Evolutionary conservation across 2,888 invertebrate genomes (phyloP), one percentile per base, ranked within the genome.

Genomic region (Bellardia pandia): DNA sequence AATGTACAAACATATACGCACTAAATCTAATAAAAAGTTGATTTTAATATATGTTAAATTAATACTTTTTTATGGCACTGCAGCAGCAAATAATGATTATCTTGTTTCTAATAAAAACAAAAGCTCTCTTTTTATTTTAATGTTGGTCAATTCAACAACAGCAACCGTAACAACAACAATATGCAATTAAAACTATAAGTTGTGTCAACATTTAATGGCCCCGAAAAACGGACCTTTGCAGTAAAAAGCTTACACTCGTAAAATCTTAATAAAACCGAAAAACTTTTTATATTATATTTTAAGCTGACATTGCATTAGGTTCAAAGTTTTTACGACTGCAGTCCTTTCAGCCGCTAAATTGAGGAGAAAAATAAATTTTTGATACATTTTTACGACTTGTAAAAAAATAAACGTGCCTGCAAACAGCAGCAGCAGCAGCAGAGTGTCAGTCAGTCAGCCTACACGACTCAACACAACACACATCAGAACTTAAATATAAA

Each of bases 251-350:
- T 30, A 30, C 4, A 37, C 30, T 78, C 58, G 33, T 74, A 78
- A 84, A 84, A 78, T 58, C 40, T 33, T 13, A 66, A 74, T 72
- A 68, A 74, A 76, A 56, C 30, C 48, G 13, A 58, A 79, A 75
- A 78, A 66, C 66, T 58, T 74, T 40, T 74, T 66, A 51, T 45
- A 60, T 64, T 51, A 45, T 14, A 45, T 74, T 85, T 85, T 79
- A 40, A 85, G 78, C 78, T 79, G 84, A 85, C 84, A 85, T 33
- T 85, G 84, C 74, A 79, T 79, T 79, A 85, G 51, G 60, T 53
- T 74, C 8, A 51, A 23, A 48, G 40, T 72, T 85, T 79, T 78
- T 85, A 78, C 37, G 58, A 78, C 48, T 84, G 64, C 71, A 72
- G 77, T 84, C 58, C 77, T 68, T 84, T 66, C 16, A 60, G 23